Percentiles rank a stretch among this genome's conserved stretches.
Evolutionary conservation across 2,797 vertebrate species (phyloP).

Genomic region (Enteromius argenteus): DNA sequence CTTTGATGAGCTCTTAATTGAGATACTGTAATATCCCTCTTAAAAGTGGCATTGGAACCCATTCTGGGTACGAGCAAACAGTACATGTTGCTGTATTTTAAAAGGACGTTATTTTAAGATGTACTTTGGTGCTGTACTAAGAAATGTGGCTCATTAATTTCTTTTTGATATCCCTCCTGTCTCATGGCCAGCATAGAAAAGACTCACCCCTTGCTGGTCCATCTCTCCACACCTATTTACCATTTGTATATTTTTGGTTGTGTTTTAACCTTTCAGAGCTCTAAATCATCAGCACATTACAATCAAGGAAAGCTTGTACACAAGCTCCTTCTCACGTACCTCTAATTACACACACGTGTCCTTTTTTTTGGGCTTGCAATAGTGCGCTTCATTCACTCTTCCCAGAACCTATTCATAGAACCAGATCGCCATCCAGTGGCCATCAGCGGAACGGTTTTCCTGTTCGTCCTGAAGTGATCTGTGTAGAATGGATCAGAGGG

Average conservation of each 20-base stretch:
- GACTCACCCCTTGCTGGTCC: neutral
- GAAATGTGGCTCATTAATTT: conserved; percentile 4
- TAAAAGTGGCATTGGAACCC: conserved; percentile 63
- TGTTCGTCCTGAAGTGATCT: conserved; percentile 45
- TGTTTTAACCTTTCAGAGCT: conserved; percentile 21
- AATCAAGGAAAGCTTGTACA: neutral
- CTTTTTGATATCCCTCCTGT: neutral
- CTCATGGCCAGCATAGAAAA: neutral
- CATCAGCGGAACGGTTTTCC: conserved; percentile 49
- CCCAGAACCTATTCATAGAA: conserved; percentile 62
- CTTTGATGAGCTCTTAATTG: conserved; percentile 78
- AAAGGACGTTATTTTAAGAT: neutral
- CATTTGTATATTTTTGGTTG: conserved; percentile 11
- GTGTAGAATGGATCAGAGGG: conserved; percentile 68
- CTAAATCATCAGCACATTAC: neutral
- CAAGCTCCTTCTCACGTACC: conserved; percentile 13
- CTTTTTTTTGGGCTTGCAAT: neutral
- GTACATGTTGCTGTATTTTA: neutral
- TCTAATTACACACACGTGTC: neutral
- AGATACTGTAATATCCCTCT: conserved; percentile 59
- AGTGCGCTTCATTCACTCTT: conserved; percentile 33
- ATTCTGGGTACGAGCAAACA: conserved; percentile 34
- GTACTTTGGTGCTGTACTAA: neutral
- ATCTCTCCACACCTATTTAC: conserved; percentile 19
- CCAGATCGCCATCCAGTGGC: conserved; percentile 85